Base-by-base conservation (phyloP, 2,113 vertebrate species). In the Conger conger region DNA sequence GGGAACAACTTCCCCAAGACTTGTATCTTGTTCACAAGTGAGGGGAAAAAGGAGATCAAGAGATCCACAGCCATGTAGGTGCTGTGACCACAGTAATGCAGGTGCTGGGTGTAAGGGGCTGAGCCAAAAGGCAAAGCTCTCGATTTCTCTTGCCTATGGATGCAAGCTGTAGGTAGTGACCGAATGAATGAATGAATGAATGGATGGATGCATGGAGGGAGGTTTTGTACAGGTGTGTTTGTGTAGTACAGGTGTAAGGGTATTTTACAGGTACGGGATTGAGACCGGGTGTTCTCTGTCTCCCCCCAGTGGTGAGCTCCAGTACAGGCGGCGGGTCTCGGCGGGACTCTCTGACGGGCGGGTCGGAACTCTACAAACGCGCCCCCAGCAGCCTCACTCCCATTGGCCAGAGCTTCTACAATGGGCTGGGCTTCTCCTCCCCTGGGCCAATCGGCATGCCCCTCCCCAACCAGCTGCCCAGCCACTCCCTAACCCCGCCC, bases 361-460 rank as follows among this genome's bases (percentile, higher is more conserved):
- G 97, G 96, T 98, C 94, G 16, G 98, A 99, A 89, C 94, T 98
- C 86, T 99, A 99, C 95, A 99, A 99, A 94, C 97, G 98, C 90
- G 98, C 96, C 78, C 97, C 97, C 85, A 98, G 97, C 92, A 99
- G 97, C 88, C 95, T 99, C 92, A 98, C 97, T 89, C 98, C 98
- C 13, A 99, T 99, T 85, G 98, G 98, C 83, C 98, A 99, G 84
- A 97, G 97, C 86, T 99, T 99, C 93, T 99, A 99, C 91, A 99
- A 99, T 20, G 98, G 98, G 91, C 95, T 99, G 87, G 96, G 98
- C 84, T 99, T 99, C 92, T 99, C 98, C 89, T 99, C 98, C 79
- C 98, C 98, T 1, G 98, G 98, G 76, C 98, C 98, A 1, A 97
- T 99, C 91, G 98, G 98, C 81, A 99, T 99, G 98, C 98, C 98